Evolutionary conservation across 2,797 vertebrate species (phyloP).

Genomic region (Chiropotes sagulatus): DNA sequence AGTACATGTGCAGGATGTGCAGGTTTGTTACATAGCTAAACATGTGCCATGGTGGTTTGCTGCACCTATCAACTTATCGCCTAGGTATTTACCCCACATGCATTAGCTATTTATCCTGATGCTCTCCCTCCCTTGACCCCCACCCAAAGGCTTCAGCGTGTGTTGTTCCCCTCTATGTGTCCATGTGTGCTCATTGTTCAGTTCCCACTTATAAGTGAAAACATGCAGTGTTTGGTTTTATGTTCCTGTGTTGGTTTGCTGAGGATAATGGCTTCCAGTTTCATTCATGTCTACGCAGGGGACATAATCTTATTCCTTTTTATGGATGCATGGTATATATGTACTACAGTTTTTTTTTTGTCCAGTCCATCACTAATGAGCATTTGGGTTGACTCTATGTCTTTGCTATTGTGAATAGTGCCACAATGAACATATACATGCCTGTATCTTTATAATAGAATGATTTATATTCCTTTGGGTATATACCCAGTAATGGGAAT

Average conservation of each 20-base stretch:
- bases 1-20: too few species aligned
- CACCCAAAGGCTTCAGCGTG: background rate
- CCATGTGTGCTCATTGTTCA: background rate
- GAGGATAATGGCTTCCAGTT: background rate
- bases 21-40: too few species aligned
- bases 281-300: background rate
- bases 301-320: background rate
- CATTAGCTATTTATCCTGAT: too few species aligned
- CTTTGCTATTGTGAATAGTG: background rate
- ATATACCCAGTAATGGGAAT: background rate
- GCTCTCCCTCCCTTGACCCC: too few species aligned
- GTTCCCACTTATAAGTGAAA: background rate
- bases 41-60: too few species aligned
- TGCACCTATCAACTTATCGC: too few species aligned
- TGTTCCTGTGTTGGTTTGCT: background rate
- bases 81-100: too few species aligned
- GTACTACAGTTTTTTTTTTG: background rate
- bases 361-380: background rate
- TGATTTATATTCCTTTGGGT: background rate
- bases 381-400: background rate
- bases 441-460: background rate
- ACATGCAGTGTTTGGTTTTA: background rate
- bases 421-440: background rate
- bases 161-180: background rate
- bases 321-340: background rate